Evolutionary conservation across 2,888 invertebrate species (phyloP).

Genomic region (Empis livida): DNA sequence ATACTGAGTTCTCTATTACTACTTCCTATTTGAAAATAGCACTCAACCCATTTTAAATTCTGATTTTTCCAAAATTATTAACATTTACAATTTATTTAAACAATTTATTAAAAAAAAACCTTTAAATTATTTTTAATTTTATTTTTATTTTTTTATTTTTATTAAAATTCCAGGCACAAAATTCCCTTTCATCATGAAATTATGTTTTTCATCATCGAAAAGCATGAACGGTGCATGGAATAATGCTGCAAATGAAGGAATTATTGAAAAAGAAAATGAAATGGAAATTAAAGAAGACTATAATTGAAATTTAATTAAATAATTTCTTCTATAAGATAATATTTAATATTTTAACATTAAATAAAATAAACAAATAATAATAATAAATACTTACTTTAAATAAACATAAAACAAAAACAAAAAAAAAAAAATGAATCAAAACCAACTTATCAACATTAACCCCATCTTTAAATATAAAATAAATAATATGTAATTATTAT

Average conservation of each 20-base stretch:
- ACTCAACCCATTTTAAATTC: too few species aligned
- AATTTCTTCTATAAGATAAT: constrained; percentile 6
- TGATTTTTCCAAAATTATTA: too few species aligned
- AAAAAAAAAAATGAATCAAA: constrained; percentile 5
- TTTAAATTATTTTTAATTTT: too few species aligned
- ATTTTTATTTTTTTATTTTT: neutral
- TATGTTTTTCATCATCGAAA: constrained; percentile 85
- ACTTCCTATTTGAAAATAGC: too few species aligned
- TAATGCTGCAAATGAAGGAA: constrained; percentile 34
- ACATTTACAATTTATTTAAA: too few species aligned
- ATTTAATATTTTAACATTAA: constrained; percentile 9
- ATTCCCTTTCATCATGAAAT: constrained; percentile 96
- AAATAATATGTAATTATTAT: constrained; percentile 3
- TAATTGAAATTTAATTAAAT: constrained; percentile 35
- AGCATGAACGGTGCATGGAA: constrained; percentile 46
- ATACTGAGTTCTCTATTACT: too few species aligned
- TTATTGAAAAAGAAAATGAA: constrained; percentile 36
- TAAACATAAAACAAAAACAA: constrained; percentile 12
- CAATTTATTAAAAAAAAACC: too few species aligned
- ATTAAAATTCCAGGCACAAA: constrained; percentile 64
- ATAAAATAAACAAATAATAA: constrained; percentile 4
- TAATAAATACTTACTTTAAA: constrained; percentile 3
- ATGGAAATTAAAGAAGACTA: constrained; percentile 26
- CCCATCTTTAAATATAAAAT: neutral
- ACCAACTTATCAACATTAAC: neutral